phyloP scores from a whole-genome alignment of 2,888 invertebrate species.

The Agrotis puta region DNA sequence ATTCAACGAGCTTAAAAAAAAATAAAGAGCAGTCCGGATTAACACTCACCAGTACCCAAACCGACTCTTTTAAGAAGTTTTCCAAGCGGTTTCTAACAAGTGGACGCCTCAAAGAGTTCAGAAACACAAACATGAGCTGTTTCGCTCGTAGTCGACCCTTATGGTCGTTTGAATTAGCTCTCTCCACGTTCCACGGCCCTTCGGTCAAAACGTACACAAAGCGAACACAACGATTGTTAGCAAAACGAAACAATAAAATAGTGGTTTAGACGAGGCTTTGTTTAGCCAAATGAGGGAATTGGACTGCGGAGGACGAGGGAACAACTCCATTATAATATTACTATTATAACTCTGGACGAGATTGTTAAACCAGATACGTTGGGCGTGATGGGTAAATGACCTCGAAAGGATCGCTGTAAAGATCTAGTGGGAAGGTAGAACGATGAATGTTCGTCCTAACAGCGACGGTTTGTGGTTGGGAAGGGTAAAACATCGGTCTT shows the following conservation, averaged over 20 bases:
- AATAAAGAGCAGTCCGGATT: neutral
- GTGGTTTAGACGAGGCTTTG: constrained; percentile 59
- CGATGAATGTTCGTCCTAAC: neutral
- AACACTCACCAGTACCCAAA: neutral
- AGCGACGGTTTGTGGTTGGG: neutral
- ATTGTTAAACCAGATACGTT: constrained; percentile 50
- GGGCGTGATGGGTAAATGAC: constrained; percentile 51
- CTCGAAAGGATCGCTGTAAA: constrained; percentile 44
- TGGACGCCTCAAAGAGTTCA: constrained; percentile 15
- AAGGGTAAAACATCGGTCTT: neutral
- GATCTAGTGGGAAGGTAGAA: constrained; percentile 27
- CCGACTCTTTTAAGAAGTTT: neutral
- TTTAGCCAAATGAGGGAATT: constrained; percentile 64
- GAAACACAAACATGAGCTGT: constrained; percentile 26
- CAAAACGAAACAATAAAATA: constrained; percentile 65
- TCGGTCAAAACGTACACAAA: constrained; percentile 44
- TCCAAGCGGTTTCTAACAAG: constrained; percentile 20
- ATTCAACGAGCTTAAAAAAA: neutral
- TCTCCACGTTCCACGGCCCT: constrained; percentile 28
- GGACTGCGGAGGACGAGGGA: constrained; percentile 47
- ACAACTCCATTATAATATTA: constrained; percentile 32
- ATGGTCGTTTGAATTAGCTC: constrained; percentile 39
- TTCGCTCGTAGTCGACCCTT: constrained; percentile 8
- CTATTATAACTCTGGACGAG: constrained; percentile 37
- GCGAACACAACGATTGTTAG: constrained; percentile 42